These are phyloP conservation scores for Carettochelys insculpta DNA, from an alignment of 2,113 vertebrate genomes.

Conservation along the genomic window DNA sequence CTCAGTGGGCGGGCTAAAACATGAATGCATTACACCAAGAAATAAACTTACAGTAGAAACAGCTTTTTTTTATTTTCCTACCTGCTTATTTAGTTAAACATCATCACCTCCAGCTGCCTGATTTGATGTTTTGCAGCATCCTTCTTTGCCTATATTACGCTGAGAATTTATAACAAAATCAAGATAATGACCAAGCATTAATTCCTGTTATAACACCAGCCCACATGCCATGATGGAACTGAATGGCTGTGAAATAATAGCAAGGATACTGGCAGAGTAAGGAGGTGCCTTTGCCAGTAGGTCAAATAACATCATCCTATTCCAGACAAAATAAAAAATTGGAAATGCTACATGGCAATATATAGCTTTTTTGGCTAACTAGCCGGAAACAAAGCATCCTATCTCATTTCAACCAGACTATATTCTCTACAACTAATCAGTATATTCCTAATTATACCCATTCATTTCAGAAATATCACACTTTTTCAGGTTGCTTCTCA, in stretches of 20 bases:
- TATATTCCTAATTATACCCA: neutral
- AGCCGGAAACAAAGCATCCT: neutral
- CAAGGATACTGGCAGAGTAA: neutral
- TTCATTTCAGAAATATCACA: conserved; percentile 29
- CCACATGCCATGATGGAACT: neutral
- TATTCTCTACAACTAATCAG: neutral
- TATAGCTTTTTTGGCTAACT: conserved; percentile 15
- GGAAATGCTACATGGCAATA: neutral
- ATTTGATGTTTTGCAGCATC: neutral
- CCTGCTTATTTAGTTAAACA: neutral
- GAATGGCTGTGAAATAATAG: neutral
- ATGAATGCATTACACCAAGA: conserved; percentile 32
- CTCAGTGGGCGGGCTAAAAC: conserved; percentile 40
- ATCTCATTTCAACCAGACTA: conserved; percentile 15
- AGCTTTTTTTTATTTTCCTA: neutral
- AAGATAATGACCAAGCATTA: neutral
- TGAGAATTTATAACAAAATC: neutral
- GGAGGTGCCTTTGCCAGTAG: conserved; percentile 34
- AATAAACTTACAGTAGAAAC: conserved; percentile 14
- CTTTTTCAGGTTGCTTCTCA: neutral
- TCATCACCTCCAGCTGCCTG: neutral
- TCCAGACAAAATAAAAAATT: conserved; percentile 50
- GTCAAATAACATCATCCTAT: conserved; percentile 37
- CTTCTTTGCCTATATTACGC: neutral
- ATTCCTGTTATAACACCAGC: conserved; percentile 5